These are phyloP conservation scores for Sylvilagus floridanus DNA, from an alignment of 2,797 vertebrate genomes.

Conservation along the genomic window DNA sequence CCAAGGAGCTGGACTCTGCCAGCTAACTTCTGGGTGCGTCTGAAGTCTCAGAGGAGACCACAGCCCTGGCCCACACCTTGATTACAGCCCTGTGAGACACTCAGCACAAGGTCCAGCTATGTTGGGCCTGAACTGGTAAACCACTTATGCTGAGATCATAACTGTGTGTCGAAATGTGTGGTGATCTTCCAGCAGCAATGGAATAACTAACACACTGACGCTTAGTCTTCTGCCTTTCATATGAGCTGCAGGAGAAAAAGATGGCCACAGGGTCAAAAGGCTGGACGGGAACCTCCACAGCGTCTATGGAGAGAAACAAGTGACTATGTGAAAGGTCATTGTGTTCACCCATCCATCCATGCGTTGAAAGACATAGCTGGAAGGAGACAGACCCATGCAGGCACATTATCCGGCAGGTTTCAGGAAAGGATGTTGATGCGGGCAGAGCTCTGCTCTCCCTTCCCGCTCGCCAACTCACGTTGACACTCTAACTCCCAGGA, in stretches of 20 bases:
- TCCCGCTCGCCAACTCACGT: neutral
- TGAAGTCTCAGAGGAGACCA: conserved; percentile 8
- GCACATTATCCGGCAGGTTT: neutral
- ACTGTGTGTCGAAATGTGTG: neutral
- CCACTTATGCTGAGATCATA: neutral
- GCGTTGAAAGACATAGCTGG: neutral
- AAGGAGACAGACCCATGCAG: neutral
- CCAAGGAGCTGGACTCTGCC: neutral
- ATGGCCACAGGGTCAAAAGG: neutral
- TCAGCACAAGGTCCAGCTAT: neutral
- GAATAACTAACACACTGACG: neutral
- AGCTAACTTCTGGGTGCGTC: neutral
- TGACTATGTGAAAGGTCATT: neutral
- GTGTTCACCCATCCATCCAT: neutral
- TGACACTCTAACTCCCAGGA: neutral
- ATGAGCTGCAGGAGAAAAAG: neutral
- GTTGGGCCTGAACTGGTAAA: neutral
- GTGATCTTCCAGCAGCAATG: neutral
- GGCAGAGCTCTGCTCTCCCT: neutral
- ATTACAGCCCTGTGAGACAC: neutral
- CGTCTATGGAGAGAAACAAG: neutral
- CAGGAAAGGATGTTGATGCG: neutral
- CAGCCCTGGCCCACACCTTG: neutral
- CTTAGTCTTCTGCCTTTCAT: neutral
- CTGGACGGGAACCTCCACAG: neutral